A percentile compares a stretch with the other conserved stretches of the same genome.
Evolutionary conservation across 2,797 vertebrate genomes (phyloP).

Genomic region (Myotis planiceps): DNA sequence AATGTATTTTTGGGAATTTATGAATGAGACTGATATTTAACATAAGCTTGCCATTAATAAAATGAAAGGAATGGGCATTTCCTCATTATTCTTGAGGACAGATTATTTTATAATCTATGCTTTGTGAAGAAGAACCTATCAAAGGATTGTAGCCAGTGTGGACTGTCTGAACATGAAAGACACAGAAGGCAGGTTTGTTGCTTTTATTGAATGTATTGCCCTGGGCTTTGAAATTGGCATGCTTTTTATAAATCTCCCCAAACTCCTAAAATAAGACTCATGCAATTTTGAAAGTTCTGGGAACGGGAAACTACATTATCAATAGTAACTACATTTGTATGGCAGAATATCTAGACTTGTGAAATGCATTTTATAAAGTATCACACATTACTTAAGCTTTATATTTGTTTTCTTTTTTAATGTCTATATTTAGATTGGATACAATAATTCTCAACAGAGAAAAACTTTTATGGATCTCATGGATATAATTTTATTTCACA

Average conservation of each 20-base stretch:
- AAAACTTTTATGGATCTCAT: conserved; percentile 76
- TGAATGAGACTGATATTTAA: not conserved
- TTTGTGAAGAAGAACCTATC: conserved; percentile 7
- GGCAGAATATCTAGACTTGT: conserved; percentile 15
- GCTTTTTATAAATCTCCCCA: conserved; percentile 55
- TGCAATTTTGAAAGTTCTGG: conserved; percentile 36
- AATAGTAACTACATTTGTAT: not conserved
- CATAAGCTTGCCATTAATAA: not conserved
- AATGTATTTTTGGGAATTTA: not conserved
- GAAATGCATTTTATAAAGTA: conserved; percentile 23
- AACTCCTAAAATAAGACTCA: conserved; percentile 46
- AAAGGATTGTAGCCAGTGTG: not conserved
- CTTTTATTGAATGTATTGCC: conserved; percentile 13
- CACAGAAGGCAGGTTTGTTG: conserved; percentile 49
- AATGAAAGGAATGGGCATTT: not conserved
- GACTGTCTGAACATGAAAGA: not conserved
- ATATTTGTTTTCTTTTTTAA: not conserved
- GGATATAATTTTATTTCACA: conserved; percentile 74
- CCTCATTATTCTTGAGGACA: not conserved
- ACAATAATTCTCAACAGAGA: conserved; percentile 79
- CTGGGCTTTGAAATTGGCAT: conserved; percentile 43
- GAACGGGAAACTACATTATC: not conserved
- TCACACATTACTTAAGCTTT: not conserved
- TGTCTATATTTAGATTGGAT: not conserved
- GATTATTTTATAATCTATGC: conserved; percentile 32